A percentile compares a stretch with the other conserved stretches of the same genome.
phyloP scores from a whole-genome alignment of 2,797 vertebrate species.

The Phataginus tricuspis region DNA sequence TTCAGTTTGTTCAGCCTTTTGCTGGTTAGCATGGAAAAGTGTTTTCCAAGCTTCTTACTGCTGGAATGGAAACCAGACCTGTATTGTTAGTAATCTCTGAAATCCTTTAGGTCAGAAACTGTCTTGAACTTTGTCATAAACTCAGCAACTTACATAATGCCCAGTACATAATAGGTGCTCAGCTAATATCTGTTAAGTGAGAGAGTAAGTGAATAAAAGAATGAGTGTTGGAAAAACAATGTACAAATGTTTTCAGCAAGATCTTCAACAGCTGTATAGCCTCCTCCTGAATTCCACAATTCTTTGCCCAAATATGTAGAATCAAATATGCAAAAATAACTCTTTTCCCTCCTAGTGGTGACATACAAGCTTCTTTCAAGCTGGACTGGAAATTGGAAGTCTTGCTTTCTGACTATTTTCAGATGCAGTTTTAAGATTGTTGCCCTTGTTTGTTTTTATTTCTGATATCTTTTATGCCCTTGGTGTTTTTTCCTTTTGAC shows the following conservation, averaged over 20 bases:
- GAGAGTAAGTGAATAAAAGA: conserved; percentile 25
- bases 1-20: neutral
- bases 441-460: neutral
- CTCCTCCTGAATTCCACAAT: neutral
- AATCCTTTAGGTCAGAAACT: neutral
- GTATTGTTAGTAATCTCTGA: neutral
- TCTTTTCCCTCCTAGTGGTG: neutral
- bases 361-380: neutral
- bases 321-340: neutral
- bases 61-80: neutral
- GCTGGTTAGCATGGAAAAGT: neutral
- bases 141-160: neutral
- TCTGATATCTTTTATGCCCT: neutral
- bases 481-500: neutral
- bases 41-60: neutral
- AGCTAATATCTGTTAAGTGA: conserved; percentile 35
- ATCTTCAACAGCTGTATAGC: neutral
- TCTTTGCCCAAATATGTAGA: neutral
- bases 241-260: neutral
- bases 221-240: conserved; percentile 1
- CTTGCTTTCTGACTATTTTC: neutral
- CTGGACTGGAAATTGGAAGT: neutral
- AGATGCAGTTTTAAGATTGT: neutral
- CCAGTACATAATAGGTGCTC: neutral
- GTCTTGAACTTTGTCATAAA: conserved; percentile 23